Evolutionary conservation across 2,888 invertebrate species (phyloP), one percentile per base, ranked within the genome.

Genomic region (Eugnorisma glareosa): DNA sequence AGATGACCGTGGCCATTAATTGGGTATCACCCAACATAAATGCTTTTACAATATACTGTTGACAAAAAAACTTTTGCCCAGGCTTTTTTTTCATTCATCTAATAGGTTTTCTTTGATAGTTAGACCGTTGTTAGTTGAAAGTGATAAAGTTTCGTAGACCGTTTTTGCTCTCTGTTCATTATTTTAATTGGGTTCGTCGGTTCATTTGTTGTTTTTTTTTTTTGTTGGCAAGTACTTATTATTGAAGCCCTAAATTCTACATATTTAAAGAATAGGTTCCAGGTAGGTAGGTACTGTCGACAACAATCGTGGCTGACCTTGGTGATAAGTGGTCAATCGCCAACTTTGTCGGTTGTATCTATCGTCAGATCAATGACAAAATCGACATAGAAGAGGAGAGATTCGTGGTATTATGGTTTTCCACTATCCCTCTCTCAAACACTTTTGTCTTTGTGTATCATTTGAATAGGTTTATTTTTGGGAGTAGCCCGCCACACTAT

Each of bases 81-180:
- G 77, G 66, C n/a, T n/a, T 67, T 69, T 82, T 77, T 81, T 81
- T 77, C 66, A 69, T 63, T 67, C 61, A 67, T 63, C 48, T 72
- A 75, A 73, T 77, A 78, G 82, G 31, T 84, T 85, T 75, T 71
- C 81, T 89, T 87, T 82, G 78, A 67, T 80, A 75, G 75, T 83
- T 83, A 79, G 79, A 82, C 63, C 64, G 59, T 83, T 75, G 73
- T 73, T 79, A 72, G 79, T 77, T 82, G 67, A 79, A 88, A 82
- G 71, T 48, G 51, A 82, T 28, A 69, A 79, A 66, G 59, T 74
- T 87, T 70, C 2, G 6, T 51, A 21, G 28, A 24, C 15, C 4
- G 4, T 54, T 57, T 57, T 76, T 45, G 21, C 28, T 48, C 51
- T 73, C 35, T 77, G 43, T 79, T 79, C 54, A 61, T 82, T 82